A percentile compares a stretch with the other conserved stretches of the same genome.
Conservation (phyloP, 2,888 invertebrate species). For the Drosophila prolongata region DNA sequence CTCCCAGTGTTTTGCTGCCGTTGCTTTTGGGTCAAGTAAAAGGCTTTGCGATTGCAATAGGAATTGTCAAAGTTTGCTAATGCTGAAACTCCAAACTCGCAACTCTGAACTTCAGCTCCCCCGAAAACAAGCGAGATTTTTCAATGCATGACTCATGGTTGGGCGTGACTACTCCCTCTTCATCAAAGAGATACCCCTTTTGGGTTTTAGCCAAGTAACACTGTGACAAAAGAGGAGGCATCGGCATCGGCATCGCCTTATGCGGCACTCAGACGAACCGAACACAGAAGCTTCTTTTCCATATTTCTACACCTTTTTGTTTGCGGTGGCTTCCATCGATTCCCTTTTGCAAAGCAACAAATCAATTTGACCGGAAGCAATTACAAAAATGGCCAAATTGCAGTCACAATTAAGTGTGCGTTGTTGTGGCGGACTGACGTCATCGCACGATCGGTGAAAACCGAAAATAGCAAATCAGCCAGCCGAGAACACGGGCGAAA, state of each 20-base stretch:
- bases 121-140: slow-evolving; percentile 17
- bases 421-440: slow-evolving; percentile 65
- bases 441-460: slow-evolving; percentile 50
- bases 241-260: slow-evolving; percentile 10
- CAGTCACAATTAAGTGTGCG: slow-evolving; percentile 56
- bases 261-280: slow-evolving; percentile 4
- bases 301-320: slow-evolving; percentile 1
- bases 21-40: slow-evolving; percentile 74
- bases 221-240: slow-evolving; percentile 27
- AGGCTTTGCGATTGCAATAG: slow-evolving; percentile 67
- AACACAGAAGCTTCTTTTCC: slow-evolving; percentile 17
- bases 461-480: slow-evolving; percentile 36
- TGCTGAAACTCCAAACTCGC: slow-evolving; percentile 32
- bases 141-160: slow-evolving; percentile 19
- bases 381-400: slow-evolving; percentile 74
- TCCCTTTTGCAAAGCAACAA: slow-evolving; percentile 29
- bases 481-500: slow-evolving; percentile 30
- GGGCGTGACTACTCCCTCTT: slow-evolving; percentile 18
- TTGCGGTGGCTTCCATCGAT: slow-evolving; percentile 14
- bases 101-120: slow-evolving; percentile 7
- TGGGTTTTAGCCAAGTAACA: neutral
- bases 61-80: slow-evolving; percentile 61
- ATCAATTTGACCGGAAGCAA: slow-evolving; percentile 58
- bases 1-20: slow-evolving; percentile 32
- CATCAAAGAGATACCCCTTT: neutral